These are phyloP conservation scores for Agrochola lota DNA, from an alignment of 2,888 invertebrate genomes.

Conservation along the genomic window DNA sequence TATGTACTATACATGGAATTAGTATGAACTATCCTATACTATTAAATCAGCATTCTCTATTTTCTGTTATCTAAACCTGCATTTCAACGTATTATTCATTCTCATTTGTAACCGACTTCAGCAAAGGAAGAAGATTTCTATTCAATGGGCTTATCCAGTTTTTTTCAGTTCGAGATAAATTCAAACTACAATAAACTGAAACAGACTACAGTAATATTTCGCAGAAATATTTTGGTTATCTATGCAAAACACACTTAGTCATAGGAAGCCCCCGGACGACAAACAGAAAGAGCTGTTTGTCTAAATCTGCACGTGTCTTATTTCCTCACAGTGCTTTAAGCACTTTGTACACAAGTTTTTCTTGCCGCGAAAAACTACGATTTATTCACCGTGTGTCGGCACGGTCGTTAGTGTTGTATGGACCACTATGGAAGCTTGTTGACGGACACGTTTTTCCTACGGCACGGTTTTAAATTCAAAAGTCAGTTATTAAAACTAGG, in stretches of 20 bases:
- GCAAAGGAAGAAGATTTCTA: background rate
- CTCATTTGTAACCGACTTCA: background rate
- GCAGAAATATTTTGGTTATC: conserved; percentile 9
- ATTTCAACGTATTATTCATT: background rate
- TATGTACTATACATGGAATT: too few species aligned
- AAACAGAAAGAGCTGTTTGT: background rate
- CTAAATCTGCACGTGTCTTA: conserved; percentile 27
- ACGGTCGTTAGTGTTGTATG: too few species aligned
- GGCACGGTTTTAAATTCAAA: too few species aligned
- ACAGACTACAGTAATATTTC: conserved; percentile 3
- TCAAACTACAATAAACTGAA: conserved; percentile 2
- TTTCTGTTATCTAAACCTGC: too few species aligned
- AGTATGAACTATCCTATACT: too few species aligned
- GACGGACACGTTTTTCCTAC: too few species aligned
- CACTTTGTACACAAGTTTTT: too few species aligned
- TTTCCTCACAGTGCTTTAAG: background rate
- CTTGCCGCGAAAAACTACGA: too few species aligned
- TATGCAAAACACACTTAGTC: conserved; percentile 27
- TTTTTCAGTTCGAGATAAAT: conserved; percentile 4
- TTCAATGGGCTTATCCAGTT: background rate
- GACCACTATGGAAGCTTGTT: too few species aligned
- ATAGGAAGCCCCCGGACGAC: background rate
- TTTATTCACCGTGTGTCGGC: too few species aligned
- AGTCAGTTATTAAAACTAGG: too few species aligned
- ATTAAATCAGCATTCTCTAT: too few species aligned